A percentile compares a stretch with the other conserved stretches of the same genome.
These are phyloP conservation scores for Meteorus cinctellus DNA, from an alignment of 2,888 invertebrate species.

Conservation along the genomic window DNA sequence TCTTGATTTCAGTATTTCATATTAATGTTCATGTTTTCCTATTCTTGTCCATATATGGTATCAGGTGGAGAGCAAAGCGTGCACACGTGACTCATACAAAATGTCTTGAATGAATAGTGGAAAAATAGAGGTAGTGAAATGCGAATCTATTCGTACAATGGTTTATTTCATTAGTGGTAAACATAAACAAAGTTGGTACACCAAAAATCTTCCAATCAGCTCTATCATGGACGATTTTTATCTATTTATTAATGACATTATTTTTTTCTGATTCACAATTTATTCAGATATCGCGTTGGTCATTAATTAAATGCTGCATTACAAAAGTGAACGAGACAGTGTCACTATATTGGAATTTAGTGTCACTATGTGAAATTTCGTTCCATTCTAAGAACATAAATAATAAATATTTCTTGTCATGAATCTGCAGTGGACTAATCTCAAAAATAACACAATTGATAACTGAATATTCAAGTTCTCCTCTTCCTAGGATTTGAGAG, in stretches of 20 bases:
- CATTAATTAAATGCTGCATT: too few species aligned
- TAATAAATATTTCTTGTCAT: too few species aligned
- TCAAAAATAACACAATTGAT: too few species aligned
- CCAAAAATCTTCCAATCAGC: conserved; percentile 27
- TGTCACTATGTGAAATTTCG: background rate
- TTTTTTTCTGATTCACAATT: too few species aligned
- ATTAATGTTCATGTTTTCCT: background rate
- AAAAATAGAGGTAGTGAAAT: conserved; percentile 30
- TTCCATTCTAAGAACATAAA: too few species aligned
- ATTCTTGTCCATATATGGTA: conserved; percentile 16
- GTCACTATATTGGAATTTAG: background rate
- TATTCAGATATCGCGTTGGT: too few species aligned
- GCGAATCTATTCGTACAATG: conserved; percentile 33
- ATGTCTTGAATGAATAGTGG: conserved; percentile 34
- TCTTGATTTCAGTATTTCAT: background rate
- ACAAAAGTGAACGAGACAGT: too few species aligned
- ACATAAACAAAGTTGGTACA: conserved; percentile 3
- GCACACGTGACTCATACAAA: conserved; percentile 16
- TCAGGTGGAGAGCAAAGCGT: background rate
- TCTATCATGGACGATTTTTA: too few species aligned
- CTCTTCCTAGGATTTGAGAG: too few species aligned
- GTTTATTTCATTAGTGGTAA: conserved; percentile 33
- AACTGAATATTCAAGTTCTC: too few species aligned
- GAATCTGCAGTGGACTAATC: too few species aligned
- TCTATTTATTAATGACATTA: too few species aligned